Evolutionary conservation across 2,888 invertebrate species (phyloP), one percentile per base, ranked within the genome.

Genomic region (Epicampocera succincta): DNA sequence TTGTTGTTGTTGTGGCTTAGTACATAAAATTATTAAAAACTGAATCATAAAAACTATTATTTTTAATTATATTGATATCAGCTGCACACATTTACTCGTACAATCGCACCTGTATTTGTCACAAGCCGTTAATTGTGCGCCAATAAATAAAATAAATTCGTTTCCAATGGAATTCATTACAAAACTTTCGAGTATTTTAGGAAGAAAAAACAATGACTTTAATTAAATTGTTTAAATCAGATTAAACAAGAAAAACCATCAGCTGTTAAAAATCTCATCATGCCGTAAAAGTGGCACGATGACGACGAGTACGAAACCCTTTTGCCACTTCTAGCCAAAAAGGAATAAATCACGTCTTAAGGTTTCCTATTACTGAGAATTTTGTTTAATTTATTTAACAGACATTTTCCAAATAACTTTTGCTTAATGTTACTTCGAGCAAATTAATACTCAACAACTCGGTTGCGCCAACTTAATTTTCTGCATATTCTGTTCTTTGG

Each of bases 201-300:
- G 6, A 38, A 38, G 48, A 25, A n/a, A 38, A 25, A 60, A 50
- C 44, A 69, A 50, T 29, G 42, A 50, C 33, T 65, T 13, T 72
- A 76, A 76, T 80, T 80, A 46, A 72, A 72, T 46, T 56, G 56
- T 38, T 9, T n/a, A 44, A 63, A 33, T 19, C 15, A 17, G 15
- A 19, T 38, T 48, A 17, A 54, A 17, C 54, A 44, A 33, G 44
- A 54, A 25, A 65, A 48, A 46, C 38, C 80, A 60, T 44, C 71
- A 75, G 71, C 80, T 80, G 80, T 60, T 75, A 29, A 65, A 65
- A 52, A 33, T 40, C 38, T n/a, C 12, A 42, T 2, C 19, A 29
- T 40, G 52, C 19, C 13, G 8, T 12, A 40, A 38, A 17, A 40
- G n/a, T 15, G 25, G 40, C 9, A 38, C 1, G 11, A 38, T 48